Evolutionary conservation across 2,113 vertebrate genomes (phyloP), one percentile per base, ranked within the genome.

Genomic region (Coreoperca whiteheadi): DNA sequence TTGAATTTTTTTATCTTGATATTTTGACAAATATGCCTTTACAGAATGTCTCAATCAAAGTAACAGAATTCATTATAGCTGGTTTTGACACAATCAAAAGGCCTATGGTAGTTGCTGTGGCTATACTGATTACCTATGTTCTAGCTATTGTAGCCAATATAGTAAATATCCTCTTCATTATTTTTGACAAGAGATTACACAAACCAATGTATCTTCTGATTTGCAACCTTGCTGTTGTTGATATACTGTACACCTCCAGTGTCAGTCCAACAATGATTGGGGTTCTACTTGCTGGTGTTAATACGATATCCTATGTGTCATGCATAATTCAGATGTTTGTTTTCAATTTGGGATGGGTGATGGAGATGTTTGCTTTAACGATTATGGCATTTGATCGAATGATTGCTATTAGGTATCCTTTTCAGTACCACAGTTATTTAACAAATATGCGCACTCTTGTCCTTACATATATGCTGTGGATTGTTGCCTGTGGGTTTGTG

Each of bases 171-270:
- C 50, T 65, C 3, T 76, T 89, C 1, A 86, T 89, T 65, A 37
- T 82, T 25, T 71, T 5, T 59, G 87, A 90, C 67, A 84, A 81
- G 46, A 81, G 32, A 50, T 50, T 92, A 50, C 87, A 92, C 54
- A 88, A 90, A 71, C 91, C 91, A 23, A 89, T 90, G 90, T 92
- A 87, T 65, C 21, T 92, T 30, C 74, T 87, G 9, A 86, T 90
- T n/a, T 89, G 90, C 18, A 89, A 92, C 73, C 79, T 92, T 57
- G 84, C 88, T 48, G 25, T 82, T 64, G 86, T 87, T 53, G 91
- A 92, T 72, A 82, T 90, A 53, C 1, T 91, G 3, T 82, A 75
- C 56, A 82, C 66, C 25, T 77, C 79, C 20, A 83, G 86, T 80
- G 12, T 51, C 59, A 68, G 74, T 79, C 82, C 87, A 43, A 87